Evolutionary conservation across 2,113 vertebrate genomes (phyloP).

Genomic region (Trogon melanurus): DNA sequence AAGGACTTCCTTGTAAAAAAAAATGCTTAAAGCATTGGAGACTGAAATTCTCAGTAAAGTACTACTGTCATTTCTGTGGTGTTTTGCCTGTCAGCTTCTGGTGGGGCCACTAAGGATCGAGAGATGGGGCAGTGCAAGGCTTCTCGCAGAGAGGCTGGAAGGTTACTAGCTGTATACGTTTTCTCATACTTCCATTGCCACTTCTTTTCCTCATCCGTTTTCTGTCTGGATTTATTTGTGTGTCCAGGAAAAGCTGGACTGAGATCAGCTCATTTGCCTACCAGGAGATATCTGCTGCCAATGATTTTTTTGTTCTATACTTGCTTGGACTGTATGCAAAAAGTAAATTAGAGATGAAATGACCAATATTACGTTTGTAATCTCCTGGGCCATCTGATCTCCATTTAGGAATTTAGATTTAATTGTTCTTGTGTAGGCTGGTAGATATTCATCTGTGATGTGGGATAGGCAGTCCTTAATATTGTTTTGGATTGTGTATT

Average conservation of each 20-base stretch:
- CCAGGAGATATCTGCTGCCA: not conserved
- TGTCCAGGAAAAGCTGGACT: not conserved
- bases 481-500: slow-evolving; percentile 1
- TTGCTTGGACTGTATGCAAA: not conserved
- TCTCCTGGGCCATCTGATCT: not conserved
- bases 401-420: slow-evolving; percentile 29
- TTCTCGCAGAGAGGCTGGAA: not conserved
- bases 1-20: not conserved
- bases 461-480: not conserved
- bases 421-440: slow-evolving; percentile 42
- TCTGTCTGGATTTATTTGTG: not conserved
- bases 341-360: slow-evolving; percentile 22
- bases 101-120: not conserved
- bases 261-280: not conserved
- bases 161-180: not conserved
- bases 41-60: not conserved
- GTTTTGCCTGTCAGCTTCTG: not conserved
- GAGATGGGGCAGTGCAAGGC: not conserved
- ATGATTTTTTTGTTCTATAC: not conserved
- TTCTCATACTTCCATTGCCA: not conserved
- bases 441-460: slow-evolving; percentile 13
- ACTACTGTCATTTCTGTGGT: not conserved
- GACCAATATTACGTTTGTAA: not conserved
- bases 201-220: not conserved
- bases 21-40: not conserved